Conservation (phyloP, 2,113 vertebrate species). For the Cygnus buccinator region DNA sequence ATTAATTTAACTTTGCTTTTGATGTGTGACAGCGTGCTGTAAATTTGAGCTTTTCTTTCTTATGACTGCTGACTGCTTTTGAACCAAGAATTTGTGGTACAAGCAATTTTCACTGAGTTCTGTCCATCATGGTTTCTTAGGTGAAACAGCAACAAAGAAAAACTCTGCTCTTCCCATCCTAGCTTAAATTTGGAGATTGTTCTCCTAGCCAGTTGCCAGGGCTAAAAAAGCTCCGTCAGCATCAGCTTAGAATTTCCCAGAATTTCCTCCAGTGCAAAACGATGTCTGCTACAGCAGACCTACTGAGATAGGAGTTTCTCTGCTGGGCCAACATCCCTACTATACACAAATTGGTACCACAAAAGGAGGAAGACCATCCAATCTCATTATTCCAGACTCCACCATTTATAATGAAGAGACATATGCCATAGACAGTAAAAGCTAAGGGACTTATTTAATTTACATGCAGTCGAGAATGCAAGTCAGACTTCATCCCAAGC, state of each 20-base stretch:
- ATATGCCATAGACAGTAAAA: neutral
- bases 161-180: neutral
- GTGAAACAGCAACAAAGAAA: neutral
- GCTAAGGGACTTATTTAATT: neutral
- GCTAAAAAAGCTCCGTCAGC: neutral
- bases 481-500: neutral
- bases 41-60: neutral
- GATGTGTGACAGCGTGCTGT: neutral
- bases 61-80: neutral
- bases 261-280: neutral
- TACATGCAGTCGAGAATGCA: neutral
- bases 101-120: neutral
- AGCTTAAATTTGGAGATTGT: neutral
- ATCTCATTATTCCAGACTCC: neutral
- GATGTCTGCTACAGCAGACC: fast-evolving
- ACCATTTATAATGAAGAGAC: neutral
- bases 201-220: neutral
- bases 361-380: neutral
- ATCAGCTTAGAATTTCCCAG: neutral
- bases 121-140: neutral
- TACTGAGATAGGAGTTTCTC: neutral
- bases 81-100: neutral
- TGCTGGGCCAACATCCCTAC: neutral
- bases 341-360: neutral
- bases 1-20: neutral